These are phyloP conservation scores for Xanthostigma xanthostigma DNA, from an alignment of 2,888 invertebrate genomes.

Conservation along the genomic window DNA sequence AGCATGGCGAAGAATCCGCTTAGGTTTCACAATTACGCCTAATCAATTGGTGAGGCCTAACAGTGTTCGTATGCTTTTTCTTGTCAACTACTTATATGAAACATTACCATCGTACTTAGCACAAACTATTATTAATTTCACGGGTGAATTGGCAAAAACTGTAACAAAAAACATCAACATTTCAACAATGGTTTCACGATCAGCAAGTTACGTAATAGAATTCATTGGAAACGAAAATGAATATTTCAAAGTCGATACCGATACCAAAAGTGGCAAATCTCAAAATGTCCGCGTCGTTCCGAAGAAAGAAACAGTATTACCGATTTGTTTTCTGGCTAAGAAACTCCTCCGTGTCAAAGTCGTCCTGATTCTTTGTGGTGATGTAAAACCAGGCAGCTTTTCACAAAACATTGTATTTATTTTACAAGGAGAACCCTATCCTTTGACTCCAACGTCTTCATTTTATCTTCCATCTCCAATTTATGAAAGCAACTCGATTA, in stretches of 20 bases:
- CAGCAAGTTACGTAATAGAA: constrained; percentile 15
- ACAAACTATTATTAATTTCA: constrained; percentile 29
- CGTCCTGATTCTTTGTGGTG: constrained; percentile 20
- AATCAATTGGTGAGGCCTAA: constrained; percentile 36
- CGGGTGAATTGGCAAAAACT: constrained; percentile 31
- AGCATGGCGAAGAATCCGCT: constrained; percentile 35
- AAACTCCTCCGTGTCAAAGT: constrained; percentile 12
- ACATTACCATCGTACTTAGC: constrained; percentile 36
- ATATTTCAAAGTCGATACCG: constrained; percentile 13
- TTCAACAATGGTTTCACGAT: constrained; percentile 13
- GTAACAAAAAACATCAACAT: constrained; percentile 29
- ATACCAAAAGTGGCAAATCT: no score
- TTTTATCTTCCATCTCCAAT: no score
- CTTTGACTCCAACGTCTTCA: not conserved
- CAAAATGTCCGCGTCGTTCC: not conserved
- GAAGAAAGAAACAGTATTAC: constrained; percentile 10
- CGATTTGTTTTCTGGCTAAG: constrained; percentile 19
- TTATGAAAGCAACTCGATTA: constrained; percentile 24
- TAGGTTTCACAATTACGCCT: constrained; percentile 39
- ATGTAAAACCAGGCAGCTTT: constrained; percentile 18
- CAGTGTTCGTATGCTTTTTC: constrained; percentile 40
- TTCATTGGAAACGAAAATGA: constrained; percentile 19
- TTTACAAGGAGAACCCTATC: not conserved
- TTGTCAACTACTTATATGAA: constrained; percentile 38
- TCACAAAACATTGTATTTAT: constrained; percentile 16